A percentile compares a stretch with the other conserved stretches of the same genome.
These are phyloP conservation scores for Hydraecia micacea DNA, from an alignment of 2,888 invertebrate genomes.

Conservation along the genomic window DNA sequence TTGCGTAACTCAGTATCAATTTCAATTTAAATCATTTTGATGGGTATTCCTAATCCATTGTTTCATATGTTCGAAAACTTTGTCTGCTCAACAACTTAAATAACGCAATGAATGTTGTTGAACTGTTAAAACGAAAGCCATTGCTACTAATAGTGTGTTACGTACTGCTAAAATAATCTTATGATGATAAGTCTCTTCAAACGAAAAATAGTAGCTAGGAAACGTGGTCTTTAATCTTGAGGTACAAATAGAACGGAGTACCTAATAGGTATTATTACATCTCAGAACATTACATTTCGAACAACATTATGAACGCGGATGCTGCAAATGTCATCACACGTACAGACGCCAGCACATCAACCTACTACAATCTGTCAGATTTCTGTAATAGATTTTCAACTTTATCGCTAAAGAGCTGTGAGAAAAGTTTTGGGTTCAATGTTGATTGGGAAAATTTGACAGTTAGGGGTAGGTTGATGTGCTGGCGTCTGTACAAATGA, in stretches of 20 bases:
- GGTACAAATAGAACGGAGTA: background rate
- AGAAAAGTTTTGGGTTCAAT: too few relatives aligned
- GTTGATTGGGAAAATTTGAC: too few relatives aligned
- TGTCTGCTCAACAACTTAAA: too few relatives aligned
- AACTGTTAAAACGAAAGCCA: background rate
- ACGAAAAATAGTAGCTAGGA: background rate
- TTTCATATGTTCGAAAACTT: too few relatives aligned
- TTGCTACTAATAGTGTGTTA: too few relatives aligned
- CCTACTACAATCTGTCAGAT: too few relatives aligned
- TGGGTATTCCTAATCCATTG: too few relatives aligned
- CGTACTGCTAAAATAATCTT: background rate
- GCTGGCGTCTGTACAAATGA: too few relatives aligned
- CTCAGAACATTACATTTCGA: conserved; percentile 1
- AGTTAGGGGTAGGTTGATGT: too few relatives aligned
- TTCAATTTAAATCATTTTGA: background rate
- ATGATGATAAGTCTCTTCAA: background rate
- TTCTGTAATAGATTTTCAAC: too few relatives aligned
- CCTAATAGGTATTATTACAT: background rate
- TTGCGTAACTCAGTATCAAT: background rate
- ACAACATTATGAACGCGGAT: conserved; percentile 29
- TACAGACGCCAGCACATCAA: too few relatives aligned
- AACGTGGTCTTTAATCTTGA: background rate
- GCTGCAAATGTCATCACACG: conserved; percentile 2
- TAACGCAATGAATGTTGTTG: background rate
- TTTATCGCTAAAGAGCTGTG: too few relatives aligned